Evolutionary conservation across 1,140 invertebrate genomes (phyloP).

Genomic region (Macrobrachium rosenbergii): DNA sequence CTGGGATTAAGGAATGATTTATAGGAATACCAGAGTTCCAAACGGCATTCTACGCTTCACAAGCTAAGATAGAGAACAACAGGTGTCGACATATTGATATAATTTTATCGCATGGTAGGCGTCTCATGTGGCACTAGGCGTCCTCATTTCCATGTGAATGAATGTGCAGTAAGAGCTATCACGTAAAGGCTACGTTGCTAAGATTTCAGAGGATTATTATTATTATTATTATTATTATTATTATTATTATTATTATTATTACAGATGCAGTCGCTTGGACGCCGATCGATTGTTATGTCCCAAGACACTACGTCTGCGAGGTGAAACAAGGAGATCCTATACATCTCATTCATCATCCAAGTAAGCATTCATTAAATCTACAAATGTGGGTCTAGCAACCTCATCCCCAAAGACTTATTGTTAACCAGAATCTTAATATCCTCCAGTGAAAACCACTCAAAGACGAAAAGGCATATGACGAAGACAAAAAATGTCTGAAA

Average conservation of each 20-base stretch:
- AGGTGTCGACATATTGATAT: too few species aligned
- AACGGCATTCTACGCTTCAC: not conserved
- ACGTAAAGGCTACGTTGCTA: too few species aligned
- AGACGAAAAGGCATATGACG: not conserved
- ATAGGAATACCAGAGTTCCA: not conserved
- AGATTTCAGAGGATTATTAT: not conserved
- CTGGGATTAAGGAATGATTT: not conserved
- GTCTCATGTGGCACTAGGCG: too few species aligned
- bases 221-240: not conserved
- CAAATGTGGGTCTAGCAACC: not conserved
- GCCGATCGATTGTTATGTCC: slow-evolving; percentile 20
- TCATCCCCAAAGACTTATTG: not conserved
- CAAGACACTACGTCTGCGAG: slow-evolving; percentile 39
- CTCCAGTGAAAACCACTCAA: too few species aligned
- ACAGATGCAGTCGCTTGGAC: slow-evolving; percentile 2
- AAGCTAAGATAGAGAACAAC: not conserved
- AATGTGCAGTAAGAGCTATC: too few species aligned
- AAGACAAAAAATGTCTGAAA: not conserved
- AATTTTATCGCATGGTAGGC: too few species aligned
- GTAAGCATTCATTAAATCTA: slow-evolving; percentile 1
- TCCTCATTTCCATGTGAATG: too few species aligned
- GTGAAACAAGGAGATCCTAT: not conserved
- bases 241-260: too few species aligned
- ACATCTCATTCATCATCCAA: not conserved
- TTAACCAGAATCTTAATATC: not conserved